Base-by-base conservation (phyloP, 2,113 vertebrate genomes). In the Crypturellus undulatus region DNA sequence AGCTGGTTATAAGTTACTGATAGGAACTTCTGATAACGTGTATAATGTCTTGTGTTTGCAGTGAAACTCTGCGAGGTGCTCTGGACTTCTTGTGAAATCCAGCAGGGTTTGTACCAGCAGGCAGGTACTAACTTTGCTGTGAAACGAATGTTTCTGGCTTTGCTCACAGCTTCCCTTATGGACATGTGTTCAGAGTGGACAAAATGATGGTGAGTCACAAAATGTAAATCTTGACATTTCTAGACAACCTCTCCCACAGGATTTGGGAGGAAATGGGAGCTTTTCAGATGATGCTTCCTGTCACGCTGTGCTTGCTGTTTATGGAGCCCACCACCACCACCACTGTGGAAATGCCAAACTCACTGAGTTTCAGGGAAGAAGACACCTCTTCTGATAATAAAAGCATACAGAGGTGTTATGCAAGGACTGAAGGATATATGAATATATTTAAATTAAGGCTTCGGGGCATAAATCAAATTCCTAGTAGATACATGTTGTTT, bases 281-380 rank as follows among this genome's bases (percentile, higher is more conserved):
- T 76, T 93, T 62, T 40, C 22, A 42, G 45, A 47, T 30, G 32
- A 36, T 77, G 43, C 13, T 67, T 20, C 45, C 62, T 85, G 77
- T 16, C 15, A 7, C 18, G 22, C 8, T 4, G 10, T 7, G 6
- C n/a, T 32, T 64, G 56, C 64, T 84, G 49, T 56, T 87, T 3
- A 0, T 47, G 51, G 70, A 49, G 58, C 25, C 58, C 30, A 12
- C 12, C 26, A 2, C 10, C 26, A 2, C 10, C 54, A 2, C 30
- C 42, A 36, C 26, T 20, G 59, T 18, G 3, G 28, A 89, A 68
- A 20, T 15, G 16, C 19, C 56, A 69, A 63, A 65, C 15, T 65
- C 51, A 6, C 38, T 24, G 65, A 72, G 36, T 1, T 60, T n/a
- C 20, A 56, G 72, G 49, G 21, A 10, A 72, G 71, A 40, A 64